Evolutionary conservation across 2,888 invertebrate genomes (phyloP).

Genomic region (Ophion obscuratus): DNA sequence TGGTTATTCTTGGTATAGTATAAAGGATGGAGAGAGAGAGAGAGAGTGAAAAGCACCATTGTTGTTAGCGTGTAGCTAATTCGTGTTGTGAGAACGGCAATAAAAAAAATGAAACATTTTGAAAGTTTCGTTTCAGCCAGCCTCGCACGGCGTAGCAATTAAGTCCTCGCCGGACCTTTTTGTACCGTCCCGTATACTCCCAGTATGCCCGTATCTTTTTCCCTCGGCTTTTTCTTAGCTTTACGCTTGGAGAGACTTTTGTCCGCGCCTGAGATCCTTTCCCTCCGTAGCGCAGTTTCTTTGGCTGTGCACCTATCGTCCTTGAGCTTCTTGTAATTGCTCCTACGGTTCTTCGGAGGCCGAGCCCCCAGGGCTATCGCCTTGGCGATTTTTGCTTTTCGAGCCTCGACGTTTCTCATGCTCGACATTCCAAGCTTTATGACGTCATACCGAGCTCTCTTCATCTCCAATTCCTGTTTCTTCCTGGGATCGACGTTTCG

Average conservation of each 20-base stretch:
- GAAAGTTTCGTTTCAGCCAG: slow-evolving; percentile 55
- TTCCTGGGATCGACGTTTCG: slow-evolving; percentile 73
- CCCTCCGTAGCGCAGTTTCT: slow-evolving; percentile 81
- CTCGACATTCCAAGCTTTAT: slow-evolving; percentile 94
- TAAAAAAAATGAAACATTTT: slow-evolving; percentile 72
- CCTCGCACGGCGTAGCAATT: slow-evolving; percentile 41
- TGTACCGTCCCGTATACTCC: slow-evolving; percentile 79
- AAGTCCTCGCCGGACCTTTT: slow-evolving; percentile 70
- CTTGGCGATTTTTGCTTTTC: slow-evolving; percentile 91
- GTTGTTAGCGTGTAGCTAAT: slow-evolving; percentile 73
- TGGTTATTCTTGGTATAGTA: slow-evolving; percentile 78
- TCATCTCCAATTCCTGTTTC: slow-evolving; percentile 88
- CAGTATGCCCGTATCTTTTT: slow-evolving; percentile 70
- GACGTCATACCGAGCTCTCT: slow-evolving; percentile 91
- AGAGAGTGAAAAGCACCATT: slow-evolving; percentile 66
- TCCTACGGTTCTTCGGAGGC: slow-evolving; percentile 88
- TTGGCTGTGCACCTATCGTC: slow-evolving; percentile 87
- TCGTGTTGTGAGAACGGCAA: slow-evolving; percentile 73
- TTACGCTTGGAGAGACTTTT: slow-evolving; percentile 72
- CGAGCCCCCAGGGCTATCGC: slow-evolving; percentile 94
- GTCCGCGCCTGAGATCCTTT: slow-evolving; percentile 72
- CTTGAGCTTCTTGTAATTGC: slow-evolving; percentile 91
- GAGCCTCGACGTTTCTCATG: slow-evolving; percentile 89
- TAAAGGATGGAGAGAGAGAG: slow-evolving; percentile 63
- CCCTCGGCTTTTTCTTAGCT: slow-evolving; percentile 39